Evolutionary conservation across 1,140 invertebrate species (phyloP).

Genomic region (Musca vetustissima): DNA sequence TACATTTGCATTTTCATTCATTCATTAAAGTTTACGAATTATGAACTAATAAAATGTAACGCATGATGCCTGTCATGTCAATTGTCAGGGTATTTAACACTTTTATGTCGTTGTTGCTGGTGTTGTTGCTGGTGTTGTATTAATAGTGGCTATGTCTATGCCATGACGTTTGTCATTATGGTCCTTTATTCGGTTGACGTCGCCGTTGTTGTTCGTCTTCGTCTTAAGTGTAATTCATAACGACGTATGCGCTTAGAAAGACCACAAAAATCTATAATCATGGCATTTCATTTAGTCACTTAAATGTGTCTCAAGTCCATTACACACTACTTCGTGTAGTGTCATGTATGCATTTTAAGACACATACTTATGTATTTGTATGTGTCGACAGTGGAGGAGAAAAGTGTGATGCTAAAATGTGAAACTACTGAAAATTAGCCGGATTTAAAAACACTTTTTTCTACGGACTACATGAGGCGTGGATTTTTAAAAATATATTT

Average conservation of each 20-base stretch:
- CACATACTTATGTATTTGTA: too few relatives aligned
- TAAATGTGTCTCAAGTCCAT: neutral
- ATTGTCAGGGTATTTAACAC: conserved; percentile 27
- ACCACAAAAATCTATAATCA: neutral
- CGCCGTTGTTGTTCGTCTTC: neutral
- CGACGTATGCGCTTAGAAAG: neutral
- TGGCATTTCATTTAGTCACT: neutral
- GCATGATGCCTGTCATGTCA: conserved; percentile 30
- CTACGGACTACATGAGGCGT: too few relatives aligned
- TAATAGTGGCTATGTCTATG: neutral
- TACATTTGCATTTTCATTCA: conserved; percentile 4
- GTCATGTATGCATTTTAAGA: too few relatives aligned
- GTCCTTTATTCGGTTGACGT: too few relatives aligned
- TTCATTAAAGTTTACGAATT: conserved; percentile 22
- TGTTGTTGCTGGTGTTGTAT: neutral
- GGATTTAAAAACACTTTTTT: too few relatives aligned
- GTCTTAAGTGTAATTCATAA: neutral
- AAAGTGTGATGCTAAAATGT: too few relatives aligned
- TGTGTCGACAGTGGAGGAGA: too few relatives aligned
- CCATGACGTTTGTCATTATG: neutral
- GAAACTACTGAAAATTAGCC: too few relatives aligned
- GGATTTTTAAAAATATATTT: too few relatives aligned
- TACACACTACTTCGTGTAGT: neutral
- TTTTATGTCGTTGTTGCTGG: conserved; percentile 17
- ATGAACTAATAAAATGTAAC: conserved; percentile 31